phyloP scores from a whole-genome alignment of 2,888 invertebrate genomes.

The Conops quadrifasciatus region DNA sequence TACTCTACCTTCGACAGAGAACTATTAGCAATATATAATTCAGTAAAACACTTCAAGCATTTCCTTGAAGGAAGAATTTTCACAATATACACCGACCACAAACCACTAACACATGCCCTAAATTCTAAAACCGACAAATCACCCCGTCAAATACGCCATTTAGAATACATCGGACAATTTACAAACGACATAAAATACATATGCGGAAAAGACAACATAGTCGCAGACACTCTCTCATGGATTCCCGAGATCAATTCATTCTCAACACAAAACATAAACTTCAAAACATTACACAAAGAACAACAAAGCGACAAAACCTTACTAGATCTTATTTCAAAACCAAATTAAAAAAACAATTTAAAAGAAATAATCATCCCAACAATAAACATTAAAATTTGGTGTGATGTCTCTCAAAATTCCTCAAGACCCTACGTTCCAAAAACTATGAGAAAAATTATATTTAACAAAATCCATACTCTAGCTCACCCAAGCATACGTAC shows the following conservation, averaged over 20 bases:
- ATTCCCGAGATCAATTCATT: neutral
- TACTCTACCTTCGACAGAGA: slow-evolving; percentile 7
- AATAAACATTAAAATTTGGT: slow-evolving; percentile 15
- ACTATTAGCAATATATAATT: neutral
- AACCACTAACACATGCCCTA: slow-evolving; percentile 27
- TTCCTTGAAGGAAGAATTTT: slow-evolving; percentile 30
- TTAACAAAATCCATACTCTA: too few species aligned
- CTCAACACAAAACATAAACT: neutral
- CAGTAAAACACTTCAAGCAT: slow-evolving; percentile 15
- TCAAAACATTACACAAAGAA: neutral
- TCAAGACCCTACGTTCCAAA: slow-evolving; percentile 45
- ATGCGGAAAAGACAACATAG: slow-evolving; percentile 28
- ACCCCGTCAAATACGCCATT: slow-evolving; percentile 34
- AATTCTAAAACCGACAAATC: slow-evolving; percentile 34
- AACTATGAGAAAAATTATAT: slow-evolving; percentile 32
- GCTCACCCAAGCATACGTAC: slow-evolving; percentile 42
- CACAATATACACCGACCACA: slow-evolving; percentile 33
- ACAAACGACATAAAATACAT: slow-evolving; percentile 33
- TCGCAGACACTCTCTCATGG: slow-evolving; percentile 35
- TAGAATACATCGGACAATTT: slow-evolving; percentile 36
- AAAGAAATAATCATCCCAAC: slow-evolving; percentile 15
- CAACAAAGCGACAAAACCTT: too few species aligned
- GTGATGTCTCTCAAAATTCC: slow-evolving; percentile 4
- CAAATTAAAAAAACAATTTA: slow-evolving; percentile 19
- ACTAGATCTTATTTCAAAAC: slow-evolving; percentile 5